Conservation (phyloP, 2,113 vertebrate species). For the Hypomesus transpacificus region DNA sequence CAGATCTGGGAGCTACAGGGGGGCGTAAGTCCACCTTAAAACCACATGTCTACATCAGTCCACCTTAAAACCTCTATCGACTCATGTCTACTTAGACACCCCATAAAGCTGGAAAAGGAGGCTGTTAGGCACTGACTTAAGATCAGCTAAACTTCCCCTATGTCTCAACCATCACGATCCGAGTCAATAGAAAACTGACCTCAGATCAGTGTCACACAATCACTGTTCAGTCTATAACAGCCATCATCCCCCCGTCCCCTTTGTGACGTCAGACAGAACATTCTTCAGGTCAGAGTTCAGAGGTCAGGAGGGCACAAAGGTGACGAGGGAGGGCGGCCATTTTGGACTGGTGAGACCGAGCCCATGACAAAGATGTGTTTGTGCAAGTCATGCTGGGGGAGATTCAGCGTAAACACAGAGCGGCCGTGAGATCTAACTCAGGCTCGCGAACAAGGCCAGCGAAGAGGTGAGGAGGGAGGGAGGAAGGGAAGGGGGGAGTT, state of each 20-base stretch:
- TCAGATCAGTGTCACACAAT: too few relatives aligned
- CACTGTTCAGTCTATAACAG: not conserved
- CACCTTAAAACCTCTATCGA: not conserved
- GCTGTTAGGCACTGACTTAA: not conserved
- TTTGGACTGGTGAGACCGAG: conserved; percentile 42
- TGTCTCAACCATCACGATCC: too few relatives aligned
- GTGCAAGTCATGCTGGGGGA: conserved; percentile 65
- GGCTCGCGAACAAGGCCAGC: conserved; percentile 32
- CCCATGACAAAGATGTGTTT: conserved; percentile 51
- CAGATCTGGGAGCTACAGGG: conserved; percentile 14
- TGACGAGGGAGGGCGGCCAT: conserved; percentile 45
- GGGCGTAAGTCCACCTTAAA: conserved; percentile 1
- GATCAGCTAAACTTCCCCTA: not conserved
- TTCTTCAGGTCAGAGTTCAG: too few relatives aligned
- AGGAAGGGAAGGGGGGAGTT: not conserved
- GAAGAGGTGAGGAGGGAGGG: conserved; percentile 12
- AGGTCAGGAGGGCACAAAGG: conserved; percentile 8
- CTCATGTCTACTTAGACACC: not conserved
- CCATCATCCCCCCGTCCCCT: not conserved
- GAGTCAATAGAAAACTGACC: too few relatives aligned
- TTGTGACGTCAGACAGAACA: too few relatives aligned
- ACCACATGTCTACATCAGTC: not conserved
- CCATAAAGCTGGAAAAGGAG: not conserved
- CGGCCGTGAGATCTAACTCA: conserved; percentile 41
- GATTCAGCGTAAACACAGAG: conserved; percentile 57